Base-by-base conservation (phyloP, 2,113 vertebrate genomes). In the Tinamus guttatus region DNA sequence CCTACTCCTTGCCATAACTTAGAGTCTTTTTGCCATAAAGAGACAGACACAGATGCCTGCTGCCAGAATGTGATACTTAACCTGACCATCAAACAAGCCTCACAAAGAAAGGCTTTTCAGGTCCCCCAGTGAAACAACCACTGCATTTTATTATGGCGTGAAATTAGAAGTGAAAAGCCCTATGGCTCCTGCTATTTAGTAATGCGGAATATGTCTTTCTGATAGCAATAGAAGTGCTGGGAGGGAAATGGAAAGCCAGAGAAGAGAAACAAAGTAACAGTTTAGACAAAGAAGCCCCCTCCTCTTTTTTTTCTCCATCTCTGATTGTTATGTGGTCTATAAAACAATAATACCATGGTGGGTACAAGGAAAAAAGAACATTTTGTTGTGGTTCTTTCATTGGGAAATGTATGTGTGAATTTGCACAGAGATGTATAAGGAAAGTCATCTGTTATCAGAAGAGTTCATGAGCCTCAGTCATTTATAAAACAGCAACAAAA, bases 141-240 rank as follows among this genome's bases (percentile, higher is more conserved):
- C 98, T 97, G 98, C 97, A 96, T 98, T 98, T 98, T 98, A 98
- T 98, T 98, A 98, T 86, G 95, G 97, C 98, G 98, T 99, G 98
- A 99, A 99, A 99, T 98, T 94, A 92, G 96, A 97, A 98, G 93
- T 98, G 98, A 98, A 99, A 98, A 98, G 98, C 93, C 85, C 97
- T 70, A 91, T 93, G 98, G 98, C 97, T 96, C 97, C 92, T 90
- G 91, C 98, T 98, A 94, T 97, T 98, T 98, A 98, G 95, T 98
- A 97, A 98, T 98, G 96, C 97, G 94, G 97, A 97, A 97, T 98
- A 95, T 98, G 98, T 98, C 97, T 96, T 95, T 64, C 89, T 91
- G 94, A 77, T 85, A 73, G 43, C 19, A 81, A 63, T 81, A 85
- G 78, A 85, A 69, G 56, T 38, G 87, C 93, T 91, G 91, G 85